phyloP scores from a whole-genome alignment of 2,113 vertebrate species.

The Ochotona princeps region DNA sequence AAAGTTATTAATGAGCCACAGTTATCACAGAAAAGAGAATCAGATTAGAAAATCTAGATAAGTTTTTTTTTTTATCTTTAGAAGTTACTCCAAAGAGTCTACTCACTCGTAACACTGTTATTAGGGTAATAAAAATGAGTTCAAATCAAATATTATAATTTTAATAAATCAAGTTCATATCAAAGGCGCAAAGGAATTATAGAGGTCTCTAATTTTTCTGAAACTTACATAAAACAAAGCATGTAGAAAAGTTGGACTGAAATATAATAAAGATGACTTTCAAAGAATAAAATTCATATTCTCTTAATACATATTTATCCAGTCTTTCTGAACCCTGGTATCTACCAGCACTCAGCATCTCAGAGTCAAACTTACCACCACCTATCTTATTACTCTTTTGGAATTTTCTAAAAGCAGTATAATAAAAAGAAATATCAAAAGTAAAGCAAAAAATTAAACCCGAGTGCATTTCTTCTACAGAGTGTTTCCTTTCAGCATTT shows the following conservation, averaged over 20 bases:
- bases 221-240: constrained; percentile 55
- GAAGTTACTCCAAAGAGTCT: constrained; percentile 57
- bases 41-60: constrained; percentile 38
- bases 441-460: constrained; percentile 49
- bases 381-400: not conserved
- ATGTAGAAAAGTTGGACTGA: constrained; percentile 18
- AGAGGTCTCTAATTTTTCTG: constrained; percentile 55
- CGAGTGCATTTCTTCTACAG: not conserved
- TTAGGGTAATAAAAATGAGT: constrained; percentile 71
- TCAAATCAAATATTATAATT: constrained; percentile 68
- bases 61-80: constrained; percentile 27
- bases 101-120: constrained; percentile 55
- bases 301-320: constrained; percentile 48
- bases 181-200: constrained; percentile 71
- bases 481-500: not conserved
- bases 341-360: not conserved
- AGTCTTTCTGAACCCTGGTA: not conserved
- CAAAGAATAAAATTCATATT: constrained; percentile 43
- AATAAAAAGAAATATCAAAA: constrained; percentile 53
- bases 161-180: constrained; percentile 75
- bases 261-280: constrained; percentile 46
- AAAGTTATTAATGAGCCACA: constrained; percentile 34
- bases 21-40: constrained; percentile 16
- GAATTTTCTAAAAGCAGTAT: constrained; percentile 37
- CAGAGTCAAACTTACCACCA: not conserved